Base-by-base conservation (phyloP, 1,140 invertebrate genomes). In the Sarcophaga peregrina region DNA sequence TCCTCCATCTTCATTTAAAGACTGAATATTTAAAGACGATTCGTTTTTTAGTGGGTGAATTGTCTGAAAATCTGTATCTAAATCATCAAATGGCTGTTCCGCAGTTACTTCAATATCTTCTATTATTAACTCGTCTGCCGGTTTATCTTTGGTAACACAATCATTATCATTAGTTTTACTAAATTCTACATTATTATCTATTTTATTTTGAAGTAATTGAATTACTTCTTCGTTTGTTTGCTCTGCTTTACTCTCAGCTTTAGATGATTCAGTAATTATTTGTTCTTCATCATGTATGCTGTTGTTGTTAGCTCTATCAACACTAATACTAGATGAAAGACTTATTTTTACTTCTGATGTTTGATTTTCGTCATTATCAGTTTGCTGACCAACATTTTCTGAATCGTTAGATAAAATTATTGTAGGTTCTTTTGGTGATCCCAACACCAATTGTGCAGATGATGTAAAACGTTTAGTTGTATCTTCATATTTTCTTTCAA, bases 131-230 rank as follows among this genome's bases (percentile, higher is more conserved):
- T 68, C 72, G n/a, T 52, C 81, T 82, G 81, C 58, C 72, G 62
- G 48, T 82, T 80, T 80, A 25, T 84, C 83, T 84, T 84, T 84
- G 83, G 83, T 84, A 84, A 80, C 58, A 84, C 82, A 76, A 80
- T 84, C 82, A 82, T 84, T 84, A 84, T 62, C 82, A 84, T 84
- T 84, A 84, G 81, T 76, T 84, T 82, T 68, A 54, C 81, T 84
- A 80, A 50, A 82, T 54, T 45, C 83, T 84, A 84, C 82, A 72
- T 82, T 82, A 80, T 54, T 75, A 81, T 54, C 82, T 80, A 78
- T 17, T 20, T 82, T 76, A 10, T 15, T 74, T 82, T 11, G 20
- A 7, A 75, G 82, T 82, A 13, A 81, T 62, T 37, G 58, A 68
- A 62, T 48, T 6, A 7, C 45, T 46, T 17, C 45, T 6, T 45